phyloP scores from a whole-genome alignment of 2,797 vertebrate species.

The Staurois parvus region DNA sequence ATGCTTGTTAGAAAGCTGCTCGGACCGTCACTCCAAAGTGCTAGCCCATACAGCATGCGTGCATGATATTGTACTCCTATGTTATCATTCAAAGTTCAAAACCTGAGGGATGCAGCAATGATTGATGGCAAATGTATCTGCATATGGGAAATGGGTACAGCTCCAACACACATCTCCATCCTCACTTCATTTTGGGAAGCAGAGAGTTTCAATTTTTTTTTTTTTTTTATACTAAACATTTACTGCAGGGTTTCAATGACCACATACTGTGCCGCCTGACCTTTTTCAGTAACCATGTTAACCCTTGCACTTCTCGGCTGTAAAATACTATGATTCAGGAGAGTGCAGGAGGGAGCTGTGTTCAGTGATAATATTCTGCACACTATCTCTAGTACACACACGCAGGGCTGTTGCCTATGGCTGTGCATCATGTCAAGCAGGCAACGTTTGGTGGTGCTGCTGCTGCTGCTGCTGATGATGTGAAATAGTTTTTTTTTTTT shows the following conservation, averaged over 20 bases:
- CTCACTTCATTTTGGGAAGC: not conserved
- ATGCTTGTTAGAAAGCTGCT: not conserved
- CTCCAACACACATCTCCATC: not conserved
- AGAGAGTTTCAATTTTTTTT: not conserved
- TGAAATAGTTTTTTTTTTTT: slow-evolving; percentile 60
- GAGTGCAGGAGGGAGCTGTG: slow-evolving; percentile 5
- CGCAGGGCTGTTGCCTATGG: slow-evolving; percentile 38
- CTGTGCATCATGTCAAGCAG: slow-evolving; percentile 44
- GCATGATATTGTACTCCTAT: slow-evolving; percentile 18
- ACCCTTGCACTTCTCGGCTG: slow-evolving; percentile 5
- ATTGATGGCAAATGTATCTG: not conserved
- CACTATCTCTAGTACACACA: slow-evolving; percentile 29
- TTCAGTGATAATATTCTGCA: slow-evolving; percentile 27
- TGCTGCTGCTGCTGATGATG: slow-evolving; percentile 39
- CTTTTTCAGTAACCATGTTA: not conserved
- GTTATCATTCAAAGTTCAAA: slow-evolving; percentile 35
- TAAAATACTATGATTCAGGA: not conserved
- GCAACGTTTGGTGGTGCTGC: slow-evolving; percentile 47
- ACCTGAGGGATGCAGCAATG: not conserved
- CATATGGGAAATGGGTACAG: not conserved
- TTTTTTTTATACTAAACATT: not conserved
- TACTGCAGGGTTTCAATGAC: not conserved
- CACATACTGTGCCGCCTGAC: not conserved
- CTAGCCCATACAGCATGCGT: slow-evolving; percentile 52
- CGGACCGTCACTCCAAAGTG: slow-evolving; percentile 58